Evolutionary conservation across 2,113 vertebrate species (phyloP).

Genomic region (Chlamydotis undulata): DNA sequence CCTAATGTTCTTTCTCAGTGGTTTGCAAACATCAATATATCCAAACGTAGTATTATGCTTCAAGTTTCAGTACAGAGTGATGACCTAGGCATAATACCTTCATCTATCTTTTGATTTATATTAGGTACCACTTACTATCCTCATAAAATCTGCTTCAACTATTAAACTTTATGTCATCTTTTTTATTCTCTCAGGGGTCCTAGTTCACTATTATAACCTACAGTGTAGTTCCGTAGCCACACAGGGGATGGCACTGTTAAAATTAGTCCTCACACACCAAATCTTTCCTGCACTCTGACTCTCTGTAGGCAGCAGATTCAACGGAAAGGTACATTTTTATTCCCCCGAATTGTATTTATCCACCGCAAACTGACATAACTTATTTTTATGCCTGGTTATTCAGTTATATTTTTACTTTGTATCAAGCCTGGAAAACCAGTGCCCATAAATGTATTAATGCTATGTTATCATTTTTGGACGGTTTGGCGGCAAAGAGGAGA

Average conservation of each 20-base stretch:
- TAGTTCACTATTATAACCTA: not conserved
- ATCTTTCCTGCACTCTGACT: not conserved
- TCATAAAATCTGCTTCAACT: not conserved
- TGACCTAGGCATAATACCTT: not conserved
- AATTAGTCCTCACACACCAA: not conserved
- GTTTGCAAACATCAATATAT: not conserved
- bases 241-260: conserved; percentile 66
- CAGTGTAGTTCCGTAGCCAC: conserved; percentile 5
- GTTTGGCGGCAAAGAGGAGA: conserved; percentile 55
- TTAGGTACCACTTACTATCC: not conserved
- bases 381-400: not conserved
- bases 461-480: conserved; percentile 14
- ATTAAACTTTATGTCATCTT: not conserved
- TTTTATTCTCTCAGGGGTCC: not conserved
- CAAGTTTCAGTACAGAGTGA: not conserved
- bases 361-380: not conserved
- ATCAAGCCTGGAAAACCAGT: conserved; percentile 12
- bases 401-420: conserved; percentile 12
- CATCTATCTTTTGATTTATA: not conserved
- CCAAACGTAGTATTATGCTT: not conserved
- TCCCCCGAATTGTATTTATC: not conserved
- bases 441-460: conserved; percentile 10
- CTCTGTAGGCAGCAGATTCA: not conserved
- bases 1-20: not conserved
- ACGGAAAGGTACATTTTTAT: not conserved